phyloP scores from a whole-genome alignment of 2,797 vertebrate species.

The Helostoma temminkii region DNA sequence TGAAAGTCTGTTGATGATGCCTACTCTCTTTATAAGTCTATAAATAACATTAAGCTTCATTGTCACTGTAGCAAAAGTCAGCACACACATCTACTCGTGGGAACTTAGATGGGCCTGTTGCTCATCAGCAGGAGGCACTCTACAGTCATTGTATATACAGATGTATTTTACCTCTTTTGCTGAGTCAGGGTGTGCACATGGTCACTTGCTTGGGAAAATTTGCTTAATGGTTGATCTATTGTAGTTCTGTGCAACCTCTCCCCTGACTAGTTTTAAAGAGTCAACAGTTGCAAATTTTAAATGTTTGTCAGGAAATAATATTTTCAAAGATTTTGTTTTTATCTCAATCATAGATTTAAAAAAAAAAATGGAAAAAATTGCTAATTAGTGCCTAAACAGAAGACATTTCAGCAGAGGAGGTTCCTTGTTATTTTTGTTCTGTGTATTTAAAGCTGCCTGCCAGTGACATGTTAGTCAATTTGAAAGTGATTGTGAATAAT shows the following conservation, averaged over 20 bases:
- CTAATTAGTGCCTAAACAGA: no score
- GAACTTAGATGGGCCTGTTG: conserved; percentile 6
- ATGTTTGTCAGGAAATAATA: no score
- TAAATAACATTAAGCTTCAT: background rate
- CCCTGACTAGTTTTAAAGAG: background rate
- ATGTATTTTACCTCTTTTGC: conserved; percentile 6
- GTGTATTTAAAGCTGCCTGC: background rate
- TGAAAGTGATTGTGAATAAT: background rate
- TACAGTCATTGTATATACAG: conserved; percentile 20
- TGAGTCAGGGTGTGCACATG: background rate
- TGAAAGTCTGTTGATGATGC: conserved; percentile 24
- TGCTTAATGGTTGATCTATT: conserved; percentile 14
- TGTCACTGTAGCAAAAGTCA: background rate
- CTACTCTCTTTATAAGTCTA: background rate
- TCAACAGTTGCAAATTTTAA: no score
- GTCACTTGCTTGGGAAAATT: conserved; percentile 19
- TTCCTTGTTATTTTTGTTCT: background rate
- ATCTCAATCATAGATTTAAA: no score
- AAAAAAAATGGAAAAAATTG: no score
- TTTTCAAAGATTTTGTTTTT: no score
- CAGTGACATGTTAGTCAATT: background rate
- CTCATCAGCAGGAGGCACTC: conserved; percentile 54
- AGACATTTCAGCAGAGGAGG: no score
- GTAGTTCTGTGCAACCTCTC: background rate
- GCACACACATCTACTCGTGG: background rate